Base-by-base conservation (phyloP, 2,888 invertebrate species). In the Lasioglossum zephyrum region DNA sequence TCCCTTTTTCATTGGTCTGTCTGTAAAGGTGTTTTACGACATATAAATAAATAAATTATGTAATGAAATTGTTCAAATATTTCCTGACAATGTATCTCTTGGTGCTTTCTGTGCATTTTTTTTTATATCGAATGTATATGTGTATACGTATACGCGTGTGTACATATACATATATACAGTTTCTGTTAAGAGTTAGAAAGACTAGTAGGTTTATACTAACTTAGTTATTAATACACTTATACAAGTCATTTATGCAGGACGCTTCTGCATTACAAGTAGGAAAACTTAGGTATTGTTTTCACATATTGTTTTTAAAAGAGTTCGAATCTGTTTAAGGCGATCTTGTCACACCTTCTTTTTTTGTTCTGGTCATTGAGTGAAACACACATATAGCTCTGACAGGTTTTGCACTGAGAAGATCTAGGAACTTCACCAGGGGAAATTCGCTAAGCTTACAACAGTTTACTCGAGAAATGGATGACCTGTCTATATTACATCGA, bases 1-100 rank as follows among this genome's bases (percentile, higher is more conserved):
- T 92, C 91, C 90, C 88, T 82, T 86, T 89, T 91, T 82, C n/a
- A 85, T 92, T 91, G 90, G 90, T 92, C 90, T 89, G 81, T 79
- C 84, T 77, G 88, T 90, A 86, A 88, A 87, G 85, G 77, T 81
- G 69, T 80, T 81, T 90, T 75, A 82, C 85, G 72, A 86, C 74
- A 79, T 85, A 77, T 85, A 81, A 85, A 79, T 85, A 88, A 88
- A 88, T 81, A 79, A 87, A 83, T 84, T 87, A 74, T 69, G 78
- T 49, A 85, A 82, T 81, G 57, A 78, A 86, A 83, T 39, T 80
- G 76, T 79, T 81, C 53, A 77, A 57, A 80, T 79, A 70, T 79
- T 73, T 72, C 72, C 63, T 49, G 73, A 78, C 69, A 74, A 78
- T 81, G 77, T 85, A 53, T 77, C 82, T 69, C 81, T 77, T 79